These are phyloP conservation scores for Oxyruncus cristatus DNA, from an alignment of 2,113 vertebrate species.

Conservation along the genomic window DNA sequence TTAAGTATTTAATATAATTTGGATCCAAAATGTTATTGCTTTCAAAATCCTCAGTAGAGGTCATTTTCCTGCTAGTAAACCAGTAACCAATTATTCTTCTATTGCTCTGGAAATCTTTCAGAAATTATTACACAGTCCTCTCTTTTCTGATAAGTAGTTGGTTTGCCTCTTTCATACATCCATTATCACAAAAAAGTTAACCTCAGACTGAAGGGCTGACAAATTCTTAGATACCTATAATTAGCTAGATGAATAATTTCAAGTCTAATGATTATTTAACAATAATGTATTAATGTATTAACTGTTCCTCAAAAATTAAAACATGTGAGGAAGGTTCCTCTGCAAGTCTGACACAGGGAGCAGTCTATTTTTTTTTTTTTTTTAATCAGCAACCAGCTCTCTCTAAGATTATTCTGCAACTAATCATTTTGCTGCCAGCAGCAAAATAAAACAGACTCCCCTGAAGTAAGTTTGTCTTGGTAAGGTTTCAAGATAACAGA, in stretches of 20 bases:
- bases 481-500: constrained; percentile 47
- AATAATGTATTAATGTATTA: background rate
- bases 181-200: background rate
- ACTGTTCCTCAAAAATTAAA: background rate
- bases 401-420: background rate
- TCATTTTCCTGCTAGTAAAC: background rate
- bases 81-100: background rate
- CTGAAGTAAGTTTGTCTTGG: constrained; percentile 45
- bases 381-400: background rate
- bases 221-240: background rate
- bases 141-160: background rate
- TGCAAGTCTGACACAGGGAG: background rate
- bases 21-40: background rate
- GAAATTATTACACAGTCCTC: background rate
- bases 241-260: background rate
- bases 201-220: background rate
- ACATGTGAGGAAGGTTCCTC: background rate
- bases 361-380: background rate
- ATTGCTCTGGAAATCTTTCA: background rate
- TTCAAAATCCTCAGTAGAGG: background rate
- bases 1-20: background rate
- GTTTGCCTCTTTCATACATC: background rate
- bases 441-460: constrained; percentile 17
- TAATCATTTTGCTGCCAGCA: constrained; percentile 19
- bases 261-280: background rate